These are phyloP conservation scores for Rhipidura dahli DNA, from an alignment of 2,113 vertebrate species.

Conservation along the genomic window DNA sequence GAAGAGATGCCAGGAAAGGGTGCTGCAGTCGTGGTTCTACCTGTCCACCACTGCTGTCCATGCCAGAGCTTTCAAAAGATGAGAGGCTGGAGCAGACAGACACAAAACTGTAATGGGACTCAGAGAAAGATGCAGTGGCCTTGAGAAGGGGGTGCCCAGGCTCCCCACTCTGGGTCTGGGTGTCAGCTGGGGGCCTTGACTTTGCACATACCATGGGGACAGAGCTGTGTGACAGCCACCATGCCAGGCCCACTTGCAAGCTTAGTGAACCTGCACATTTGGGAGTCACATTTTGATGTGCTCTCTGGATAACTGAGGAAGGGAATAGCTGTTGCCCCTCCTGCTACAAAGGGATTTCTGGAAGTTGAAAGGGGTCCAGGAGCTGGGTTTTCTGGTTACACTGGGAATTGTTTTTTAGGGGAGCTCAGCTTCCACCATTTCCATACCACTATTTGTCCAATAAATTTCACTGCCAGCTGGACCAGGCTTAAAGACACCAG, in stretches of 20 bases:
- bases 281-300: not conserved
- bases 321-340: not conserved
- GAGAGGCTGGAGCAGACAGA: not conserved
- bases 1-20: not conserved
- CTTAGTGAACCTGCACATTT: not conserved
- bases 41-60: not conserved
- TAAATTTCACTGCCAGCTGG: not conserved
- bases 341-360: not conserved
- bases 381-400: not conserved
- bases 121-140: not conserved
- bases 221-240: not conserved
- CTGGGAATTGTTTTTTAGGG: not conserved
- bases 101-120: not conserved
- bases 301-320: not conserved
- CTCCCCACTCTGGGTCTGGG: not conserved
- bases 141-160: rapidly evolving
- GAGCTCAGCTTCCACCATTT: not conserved
- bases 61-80: not conserved
- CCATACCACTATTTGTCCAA: not conserved
- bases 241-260: not conserved
- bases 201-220: not conserved
- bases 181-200: not conserved
- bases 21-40: rapidly evolving
- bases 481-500: not conserved
- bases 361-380: not conserved